Evolutionary conservation across 2,888 invertebrate species (phyloP), one percentile per base, ranked within the genome.

Genomic region (Hylaea fasciaria): DNA sequence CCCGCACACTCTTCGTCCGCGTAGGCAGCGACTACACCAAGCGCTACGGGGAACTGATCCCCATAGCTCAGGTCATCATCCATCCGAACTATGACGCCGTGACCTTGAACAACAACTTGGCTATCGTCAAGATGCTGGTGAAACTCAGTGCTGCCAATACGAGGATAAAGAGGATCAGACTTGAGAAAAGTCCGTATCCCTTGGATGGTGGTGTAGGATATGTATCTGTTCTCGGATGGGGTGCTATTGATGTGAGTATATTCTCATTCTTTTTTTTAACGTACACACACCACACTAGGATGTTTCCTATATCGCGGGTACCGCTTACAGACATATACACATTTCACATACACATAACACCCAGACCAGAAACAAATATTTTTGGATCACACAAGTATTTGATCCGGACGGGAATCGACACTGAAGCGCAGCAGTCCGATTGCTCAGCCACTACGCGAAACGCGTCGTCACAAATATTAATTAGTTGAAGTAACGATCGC

Each of bases 141-240:
- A 64, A 72, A 14, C 28, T 69, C 3, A 54, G 57, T 40, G 50
- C 53, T 9, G 69, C 61, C 22, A 71, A 71, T 16, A 65, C 55
- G 2, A 78, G 63, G 57, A 71, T 81, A 2, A 70, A 72, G 47
- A 71, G 78, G 22, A 78, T 85, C 2, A 11, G 64, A 28, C 71
- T 72, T 54, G 77, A 79, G 52, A 70, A 35, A 9, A 62, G 50
- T 8, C 37, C 65, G 0, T 29, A 41, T 12, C 52, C 22, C 8
- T 13, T 73, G 28, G 13, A 59, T 1, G 46, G 49, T 4, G 62
- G 40, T 37, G 57, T 64, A 1, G 53, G 66, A 5, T 51, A 57
- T 7, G 60, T 84, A 16, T 57, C 66, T 9, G 68, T 82, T 35
- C 49, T 86, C 4, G 86, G 86, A 13, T 86, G 85, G 86, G 85